Percentiles rank a stretch among this genome's conserved stretches.
Evolutionary conservation across 2,113 vertebrate genomes (phyloP).

Genomic region (Marmota monax): DNA sequence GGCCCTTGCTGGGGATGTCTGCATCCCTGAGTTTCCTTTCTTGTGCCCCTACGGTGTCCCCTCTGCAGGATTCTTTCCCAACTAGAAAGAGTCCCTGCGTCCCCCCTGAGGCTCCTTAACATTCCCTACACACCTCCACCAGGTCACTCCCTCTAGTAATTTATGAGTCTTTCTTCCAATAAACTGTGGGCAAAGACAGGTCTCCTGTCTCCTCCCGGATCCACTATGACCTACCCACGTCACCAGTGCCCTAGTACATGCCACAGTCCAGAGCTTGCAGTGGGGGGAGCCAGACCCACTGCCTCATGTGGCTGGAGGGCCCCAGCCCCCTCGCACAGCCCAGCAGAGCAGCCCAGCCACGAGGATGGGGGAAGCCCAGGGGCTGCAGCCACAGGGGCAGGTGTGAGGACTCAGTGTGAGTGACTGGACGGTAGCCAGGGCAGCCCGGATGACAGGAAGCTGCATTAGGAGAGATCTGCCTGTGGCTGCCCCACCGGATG

Average conservation of each 20-base stretch:
- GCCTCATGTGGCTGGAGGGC: not conserved
- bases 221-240: not conserved
- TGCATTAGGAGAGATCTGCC: not conserved
- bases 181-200: not conserved
- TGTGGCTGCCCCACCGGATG: not conserved
- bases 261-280: not conserved
- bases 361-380: not conserved
- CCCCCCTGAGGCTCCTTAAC: not conserved
- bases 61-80: not conserved
- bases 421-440: not conserved
- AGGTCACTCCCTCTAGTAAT: no score
- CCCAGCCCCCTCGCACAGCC: not conserved
- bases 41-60: no score
- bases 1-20: not conserved
- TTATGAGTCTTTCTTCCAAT: not conserved
- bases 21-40: not conserved
- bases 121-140: not conserved
- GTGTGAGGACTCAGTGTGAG: not conserved
- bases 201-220: not conserved
- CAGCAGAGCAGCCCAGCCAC: not conserved
- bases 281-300: not conserved
- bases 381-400: not conserved
- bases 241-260: fast-evolving
- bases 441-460: not conserved
- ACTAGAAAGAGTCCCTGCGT: not conserved